These are phyloP conservation scores for Laticauda colubrina DNA, from an alignment of 2,113 vertebrate species.

Conservation along the genomic window DNA sequence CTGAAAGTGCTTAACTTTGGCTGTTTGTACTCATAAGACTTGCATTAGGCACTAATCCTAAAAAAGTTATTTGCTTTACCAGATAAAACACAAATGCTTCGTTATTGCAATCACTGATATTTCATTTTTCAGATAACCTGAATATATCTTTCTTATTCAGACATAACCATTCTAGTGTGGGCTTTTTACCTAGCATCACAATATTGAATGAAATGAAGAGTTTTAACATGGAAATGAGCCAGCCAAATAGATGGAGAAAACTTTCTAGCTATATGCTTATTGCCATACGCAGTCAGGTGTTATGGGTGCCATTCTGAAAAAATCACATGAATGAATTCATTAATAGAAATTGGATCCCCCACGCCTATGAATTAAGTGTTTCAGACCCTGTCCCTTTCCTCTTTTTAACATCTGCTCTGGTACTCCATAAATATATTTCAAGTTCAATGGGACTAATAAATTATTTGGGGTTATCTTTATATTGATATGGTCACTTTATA, in stretches of 20 bases:
- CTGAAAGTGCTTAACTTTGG: not conserved
- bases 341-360: not conserved
- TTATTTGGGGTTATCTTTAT: not conserved
- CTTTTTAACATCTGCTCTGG: not conserved
- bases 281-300: not conserved
- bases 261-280: not conserved
- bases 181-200: conserved; percentile 36
- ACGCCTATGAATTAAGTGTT: not conserved
- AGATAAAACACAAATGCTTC: not conserved
- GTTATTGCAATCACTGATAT: rapidly evolving
- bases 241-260: conserved; percentile 36
- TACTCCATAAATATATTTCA: not conserved
- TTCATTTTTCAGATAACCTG: conserved; percentile 9
- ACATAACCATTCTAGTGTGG: not conserved
- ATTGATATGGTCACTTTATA: not conserved
- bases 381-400: not conserved
- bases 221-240: conserved; percentile 57
- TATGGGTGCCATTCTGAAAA: conserved; percentile 3
- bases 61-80: not conserved
- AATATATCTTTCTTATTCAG: conserved; percentile 25
- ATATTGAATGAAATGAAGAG: conserved; percentile 57
- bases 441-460: not conserved
- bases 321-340: not conserved
- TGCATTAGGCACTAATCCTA: not conserved
- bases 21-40: not conserved